Base-by-base conservation (phyloP, 2,888 invertebrate species). In the Aleiodes testaceus region DNA sequence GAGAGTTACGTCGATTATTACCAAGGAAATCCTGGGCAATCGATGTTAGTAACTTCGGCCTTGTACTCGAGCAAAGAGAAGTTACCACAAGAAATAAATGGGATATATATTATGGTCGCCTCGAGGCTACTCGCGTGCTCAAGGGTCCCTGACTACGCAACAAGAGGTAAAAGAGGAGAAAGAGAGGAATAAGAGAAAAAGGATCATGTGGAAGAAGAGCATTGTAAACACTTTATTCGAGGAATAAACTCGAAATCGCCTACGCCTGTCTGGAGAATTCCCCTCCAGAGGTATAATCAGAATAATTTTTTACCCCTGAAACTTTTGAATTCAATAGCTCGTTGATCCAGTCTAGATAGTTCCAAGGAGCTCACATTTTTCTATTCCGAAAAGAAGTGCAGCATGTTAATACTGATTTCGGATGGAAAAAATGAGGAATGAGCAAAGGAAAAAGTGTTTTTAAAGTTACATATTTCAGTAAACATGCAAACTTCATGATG, bases 41-140 rank as follows among this genome's bases (percentile, higher is more conserved):
- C 53, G 22, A 55, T 30, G 65, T 36, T 49, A 47, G 18, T 63
- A 45, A 26, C 20, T 50, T 36, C 22, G 22, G 14, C 47, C 2
- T 36, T 50, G 42, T 42, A 63, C 36, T n/a, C 30, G 66, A 16
- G 45, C 16, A 14, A 16, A 36, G 16, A 36, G 61, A 55, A 59
- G 45, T 50, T 44, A 69, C 59, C 36, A 42, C 36, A 42, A 42
- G 36, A 59, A 59, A 42, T 36, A 59, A 59, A 59, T 36, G 42
- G 59, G 36, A 59, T 59, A 42, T 59, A 59, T 59, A 59, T 59
- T 59, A 67, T 64, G 68, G 59, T 61, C 63, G 52, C 68, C 70
- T 74, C 68, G 75, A 70, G 73, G 75, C 72, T 66, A 72, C 63
- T 70, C 66, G 55, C 68, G 59, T 66, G 66, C 52, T 75, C 72